These are phyloP conservation scores for Poliocrania exsul DNA, from an alignment of 2,797 vertebrate genomes.

Conservation along the genomic window DNA sequence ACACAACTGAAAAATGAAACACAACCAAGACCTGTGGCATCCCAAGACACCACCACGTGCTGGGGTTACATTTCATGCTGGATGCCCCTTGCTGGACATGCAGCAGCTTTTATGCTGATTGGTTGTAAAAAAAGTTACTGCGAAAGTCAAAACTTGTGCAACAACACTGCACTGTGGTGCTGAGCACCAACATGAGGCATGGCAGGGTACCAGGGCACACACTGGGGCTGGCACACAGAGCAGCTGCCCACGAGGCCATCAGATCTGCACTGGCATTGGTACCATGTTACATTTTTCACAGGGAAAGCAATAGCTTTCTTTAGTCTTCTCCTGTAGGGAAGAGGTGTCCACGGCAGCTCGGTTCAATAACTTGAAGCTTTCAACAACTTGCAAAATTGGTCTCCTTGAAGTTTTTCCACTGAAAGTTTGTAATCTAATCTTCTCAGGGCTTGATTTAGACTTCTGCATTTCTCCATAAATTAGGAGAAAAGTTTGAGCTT, in stretches of 20 bases:
- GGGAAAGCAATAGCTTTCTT: background rate
- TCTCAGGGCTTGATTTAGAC: background rate
- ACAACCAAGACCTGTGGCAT: background rate
- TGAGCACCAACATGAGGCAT: fast-evolving
- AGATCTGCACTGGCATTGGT: fast-evolving
- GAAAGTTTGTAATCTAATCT: background rate
- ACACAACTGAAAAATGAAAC: background rate
- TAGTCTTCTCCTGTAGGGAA: background rate
- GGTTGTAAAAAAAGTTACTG: background rate
- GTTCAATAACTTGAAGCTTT: background rate
- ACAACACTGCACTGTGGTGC: fast-evolving
- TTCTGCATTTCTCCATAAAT: conserved; percentile 39
- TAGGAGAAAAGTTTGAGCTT: background rate
- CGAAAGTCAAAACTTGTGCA: background rate
- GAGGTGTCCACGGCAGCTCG: fast-evolving
- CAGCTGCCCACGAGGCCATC: fast-evolving
- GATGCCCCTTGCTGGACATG: fast-evolving
- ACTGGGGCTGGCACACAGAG: fast-evolving
- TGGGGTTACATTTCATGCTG: background rate
- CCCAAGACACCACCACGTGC: fast-evolving
- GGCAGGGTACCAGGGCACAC: fast-evolving
- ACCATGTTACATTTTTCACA: background rate
- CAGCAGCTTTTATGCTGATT: background rate
- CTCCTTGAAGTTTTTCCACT: conserved; percentile 2
- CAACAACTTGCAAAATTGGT: background rate